A percentile compares a stretch with the other conserved stretches of the same genome.
Evolutionary conservation across 2,797 vertebrate species (phyloP).

Genomic region (Dendrocincla fuliginosa): DNA sequence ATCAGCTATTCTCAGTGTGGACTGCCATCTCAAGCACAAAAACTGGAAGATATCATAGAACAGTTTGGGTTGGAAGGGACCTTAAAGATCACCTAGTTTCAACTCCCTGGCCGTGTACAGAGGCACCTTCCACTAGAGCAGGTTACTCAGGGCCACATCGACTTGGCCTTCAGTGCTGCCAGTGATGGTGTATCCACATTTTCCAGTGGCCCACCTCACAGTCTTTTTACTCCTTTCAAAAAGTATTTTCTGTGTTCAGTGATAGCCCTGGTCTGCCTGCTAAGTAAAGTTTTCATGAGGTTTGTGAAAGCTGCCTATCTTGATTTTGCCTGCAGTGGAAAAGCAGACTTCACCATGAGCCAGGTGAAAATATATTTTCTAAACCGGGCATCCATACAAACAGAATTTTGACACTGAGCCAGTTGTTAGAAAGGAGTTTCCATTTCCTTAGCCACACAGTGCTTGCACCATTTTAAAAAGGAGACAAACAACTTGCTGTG

Average conservation of each 20-base stretch:
- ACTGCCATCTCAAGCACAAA: neutral
- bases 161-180: neutral
- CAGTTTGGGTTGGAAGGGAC: neutral
- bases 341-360: neutral
- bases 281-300: neutral
- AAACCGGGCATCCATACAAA: neutral
- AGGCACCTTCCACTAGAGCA: neutral
- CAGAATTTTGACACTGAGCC: neutral
- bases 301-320: neutral
- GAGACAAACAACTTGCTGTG: neutral
- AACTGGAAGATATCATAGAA: rapidly evolving
- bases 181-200: neutral
- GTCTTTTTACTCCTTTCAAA: neutral
- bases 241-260: neutral
- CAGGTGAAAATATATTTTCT: neutral
- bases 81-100: neutral
- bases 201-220: neutral
- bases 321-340: neutral
- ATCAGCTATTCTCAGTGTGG: neutral
- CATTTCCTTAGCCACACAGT: neutral
- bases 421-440: neutral
- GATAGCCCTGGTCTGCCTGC: neutral
- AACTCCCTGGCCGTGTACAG: neutral
- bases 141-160: neutral
- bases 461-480: neutral